Base-by-base conservation (phyloP, 2,113 vertebrate genomes). In the Eublepharis macularius region DNA sequence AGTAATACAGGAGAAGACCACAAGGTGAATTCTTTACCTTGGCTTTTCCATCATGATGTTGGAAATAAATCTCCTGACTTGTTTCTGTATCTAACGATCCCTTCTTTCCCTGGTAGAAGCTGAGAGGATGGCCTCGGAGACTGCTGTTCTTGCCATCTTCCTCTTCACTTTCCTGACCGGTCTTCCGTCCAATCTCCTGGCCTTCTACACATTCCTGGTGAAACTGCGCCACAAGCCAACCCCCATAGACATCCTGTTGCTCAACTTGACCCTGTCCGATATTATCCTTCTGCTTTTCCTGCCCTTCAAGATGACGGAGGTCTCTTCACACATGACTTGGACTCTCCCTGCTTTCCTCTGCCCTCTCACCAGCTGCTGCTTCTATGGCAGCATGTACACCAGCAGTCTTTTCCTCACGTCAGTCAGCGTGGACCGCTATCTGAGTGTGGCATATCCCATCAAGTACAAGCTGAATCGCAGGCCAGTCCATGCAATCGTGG, bases 301-400 rank as follows among this genome's bases (percentile, higher is more conserved):
- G 92, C 98, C 98, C 0, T 97, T 98, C 81, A 98, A 97, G 94
- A 98, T 98, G 92, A 80, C 95, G 0, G 97, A 98, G 85, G 97
- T 95, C 0, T 88, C 93, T 0, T 89, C 92, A 0, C 4, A 84
- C 70, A 96, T 96, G 94, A 1, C 0, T 0, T 99, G 98, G 98
- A 49, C 94, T 0, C 90, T 98, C 80, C 96, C 97, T 0, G 79
- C 92, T 8, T 1, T 39, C 1, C 90, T 98, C 13, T 99, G 98
- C 32, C 97, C 97, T 0, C 68, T 98, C 24, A 97, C 95, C 0
- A 95, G 95, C 36, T 98, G 97, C 54, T 80, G 96, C 90, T 98
- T 98, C 94, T 98, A 96, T 94, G 97, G 98, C 94, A 98, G 97
- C 93, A 97, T 98, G 94, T 98, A 98, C 92, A 96, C 96, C 93